A percentile compares a stretch with the other conserved stretches of the same genome.
These are phyloP conservation scores for Tachypleus tridentatus DNA, from an alignment of 1,140 invertebrate species.

Conservation along the genomic window DNA sequence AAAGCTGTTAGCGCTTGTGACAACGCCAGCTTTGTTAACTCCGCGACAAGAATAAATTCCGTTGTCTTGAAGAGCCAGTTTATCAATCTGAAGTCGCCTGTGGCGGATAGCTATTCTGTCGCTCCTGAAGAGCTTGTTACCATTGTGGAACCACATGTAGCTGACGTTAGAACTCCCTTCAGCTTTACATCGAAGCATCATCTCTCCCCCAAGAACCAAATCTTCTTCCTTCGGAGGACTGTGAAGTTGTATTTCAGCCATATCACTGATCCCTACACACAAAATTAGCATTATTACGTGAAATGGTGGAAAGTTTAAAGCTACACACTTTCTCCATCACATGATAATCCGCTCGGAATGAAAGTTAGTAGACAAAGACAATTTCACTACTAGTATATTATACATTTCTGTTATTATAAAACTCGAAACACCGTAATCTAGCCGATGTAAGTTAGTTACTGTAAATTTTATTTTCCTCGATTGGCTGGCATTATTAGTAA, in stretches of 20 bases:
- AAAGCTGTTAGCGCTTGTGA: slow-evolving; percentile 43
- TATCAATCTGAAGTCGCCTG: slow-evolving; percentile 48
- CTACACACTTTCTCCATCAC: too few relatives aligned
- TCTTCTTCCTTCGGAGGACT: slow-evolving; percentile 42
- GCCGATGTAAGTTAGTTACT: too few relatives aligned
- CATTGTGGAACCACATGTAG: slow-evolving; percentile 64
- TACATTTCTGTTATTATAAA: too few relatives aligned
- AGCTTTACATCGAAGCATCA: slow-evolving; percentile 56
- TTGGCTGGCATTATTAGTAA: too few relatives aligned
- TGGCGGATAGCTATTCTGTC: slow-evolving; percentile 46
- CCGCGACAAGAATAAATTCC: slow-evolving; percentile 56
- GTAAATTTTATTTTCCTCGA: too few relatives aligned
- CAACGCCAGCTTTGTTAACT: slow-evolving; percentile 47
- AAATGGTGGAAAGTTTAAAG: too few relatives aligned
- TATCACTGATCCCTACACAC: slow-evolving; percentile 50
- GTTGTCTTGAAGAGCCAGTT: slow-evolving; percentile 48
- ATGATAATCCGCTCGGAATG: too few relatives aligned
- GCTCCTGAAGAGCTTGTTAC: slow-evolving; percentile 43
- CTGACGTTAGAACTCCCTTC: slow-evolving; percentile 56
- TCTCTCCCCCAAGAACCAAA: slow-evolving; percentile 44
- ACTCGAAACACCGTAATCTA: too few relatives aligned
- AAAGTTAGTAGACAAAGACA: too few relatives aligned
- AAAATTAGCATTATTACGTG: too few relatives aligned
- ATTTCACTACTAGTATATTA: too few relatives aligned
- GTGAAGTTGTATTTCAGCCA: slow-evolving; percentile 48